A percentile compares a stretch with the other conserved stretches of the same genome.
Conservation (phyloP, 2,797 vertebrate genomes). For the Hyperoplus lanceolatus region DNA sequence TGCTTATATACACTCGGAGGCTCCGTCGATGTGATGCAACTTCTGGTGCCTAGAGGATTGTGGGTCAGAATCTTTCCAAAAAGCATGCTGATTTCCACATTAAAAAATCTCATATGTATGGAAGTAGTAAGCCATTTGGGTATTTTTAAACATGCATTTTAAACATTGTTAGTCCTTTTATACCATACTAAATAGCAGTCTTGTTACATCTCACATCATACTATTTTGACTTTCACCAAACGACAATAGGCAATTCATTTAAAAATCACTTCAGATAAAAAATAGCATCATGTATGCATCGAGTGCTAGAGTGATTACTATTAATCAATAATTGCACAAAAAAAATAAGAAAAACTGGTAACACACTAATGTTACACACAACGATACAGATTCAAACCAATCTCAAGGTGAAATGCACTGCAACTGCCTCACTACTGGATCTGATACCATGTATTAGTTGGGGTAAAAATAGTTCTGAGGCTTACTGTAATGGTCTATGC, state of each 20-base stretch:
- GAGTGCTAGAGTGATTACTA: background rate
- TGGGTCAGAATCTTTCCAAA: no score
- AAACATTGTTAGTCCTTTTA: no score
- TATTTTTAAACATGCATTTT: no score
- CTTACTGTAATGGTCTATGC: constrained; percentile 11
- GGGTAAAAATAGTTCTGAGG: constrained; percentile 5
- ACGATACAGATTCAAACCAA: constrained; percentile 22
- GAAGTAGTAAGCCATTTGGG: no score
- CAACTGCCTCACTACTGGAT: constrained; percentile 6
- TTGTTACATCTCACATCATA: no score
- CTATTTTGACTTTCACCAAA: background rate
- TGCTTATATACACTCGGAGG: no score
- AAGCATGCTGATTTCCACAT: no score
- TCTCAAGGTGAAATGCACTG: background rate
- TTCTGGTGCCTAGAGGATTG: no score
- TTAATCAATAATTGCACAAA: constrained; percentile 26
- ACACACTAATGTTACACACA: constrained; percentile 1
- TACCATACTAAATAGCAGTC: no score
- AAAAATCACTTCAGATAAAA: background rate
- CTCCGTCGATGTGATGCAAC: no score
- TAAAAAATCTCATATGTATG: no score
- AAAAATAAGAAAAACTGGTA: background rate
- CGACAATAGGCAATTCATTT: background rate
- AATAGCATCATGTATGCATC: no score
- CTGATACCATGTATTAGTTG: constrained; percentile 11